Conservation (phyloP, 1,140 invertebrate genomes). For the Sminthurinus signatus region DNA sequence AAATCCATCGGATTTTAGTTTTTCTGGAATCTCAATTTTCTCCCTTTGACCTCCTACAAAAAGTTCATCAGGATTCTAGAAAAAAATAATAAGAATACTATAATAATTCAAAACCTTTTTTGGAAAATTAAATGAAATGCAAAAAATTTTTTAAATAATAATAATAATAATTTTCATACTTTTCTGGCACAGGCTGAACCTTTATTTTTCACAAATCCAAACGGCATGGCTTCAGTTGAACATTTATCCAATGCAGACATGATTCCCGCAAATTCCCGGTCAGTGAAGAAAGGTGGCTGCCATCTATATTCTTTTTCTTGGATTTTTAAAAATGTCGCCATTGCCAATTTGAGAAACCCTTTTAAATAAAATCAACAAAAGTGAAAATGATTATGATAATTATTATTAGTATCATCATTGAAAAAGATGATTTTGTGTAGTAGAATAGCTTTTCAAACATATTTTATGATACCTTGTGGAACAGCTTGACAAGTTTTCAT, state of each 20-base stretch:
- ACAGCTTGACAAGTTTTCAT: slow-evolving; percentile 8
- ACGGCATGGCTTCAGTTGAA: background rate
- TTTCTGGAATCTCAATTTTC: background rate
- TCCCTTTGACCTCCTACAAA: background rate
- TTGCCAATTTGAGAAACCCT: slow-evolving; percentile 9
- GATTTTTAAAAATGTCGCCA: background rate
- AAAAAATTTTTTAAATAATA: background rate
- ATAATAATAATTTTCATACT: background rate
- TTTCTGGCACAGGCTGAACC: background rate
- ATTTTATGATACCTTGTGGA: background rate
- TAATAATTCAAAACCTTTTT: background rate
- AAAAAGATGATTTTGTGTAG: no score
- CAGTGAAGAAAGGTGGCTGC: background rate
- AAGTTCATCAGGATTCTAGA: slow-evolving; percentile 11
- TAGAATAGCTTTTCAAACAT: no score
- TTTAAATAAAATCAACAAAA: background rate
- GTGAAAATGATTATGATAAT: background rate
- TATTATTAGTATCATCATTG: background rate
- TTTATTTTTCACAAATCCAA: background rate
- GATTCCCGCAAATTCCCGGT: background rate
- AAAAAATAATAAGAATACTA: background rate
- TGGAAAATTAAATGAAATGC: background rate
- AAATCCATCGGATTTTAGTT: background rate
- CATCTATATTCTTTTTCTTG: slow-evolving; percentile 2
- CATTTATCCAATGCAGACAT: background rate